Evolutionary conservation across 2,797 vertebrate genomes (phyloP).

Genomic region (Galago senegalensis): DNA sequence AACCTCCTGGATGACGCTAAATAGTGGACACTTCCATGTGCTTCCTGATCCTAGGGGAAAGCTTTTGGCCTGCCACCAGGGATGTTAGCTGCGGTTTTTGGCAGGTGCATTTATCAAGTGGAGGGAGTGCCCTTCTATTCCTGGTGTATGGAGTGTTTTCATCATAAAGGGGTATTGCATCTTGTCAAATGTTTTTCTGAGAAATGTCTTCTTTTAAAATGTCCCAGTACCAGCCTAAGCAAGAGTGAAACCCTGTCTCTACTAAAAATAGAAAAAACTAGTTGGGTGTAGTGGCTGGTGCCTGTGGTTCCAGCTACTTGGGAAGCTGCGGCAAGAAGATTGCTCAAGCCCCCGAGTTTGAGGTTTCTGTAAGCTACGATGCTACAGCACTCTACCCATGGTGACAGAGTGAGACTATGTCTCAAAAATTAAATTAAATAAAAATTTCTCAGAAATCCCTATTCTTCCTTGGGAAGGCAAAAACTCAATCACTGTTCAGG

Average conservation of each 20-base stretch:
- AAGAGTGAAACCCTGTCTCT: too few relatives aligned
- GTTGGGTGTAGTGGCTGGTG: too few relatives aligned
- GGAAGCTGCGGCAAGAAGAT: too few relatives aligned
- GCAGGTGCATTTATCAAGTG: neutral
- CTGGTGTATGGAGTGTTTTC: neutral
- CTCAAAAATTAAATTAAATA: too few relatives aligned
- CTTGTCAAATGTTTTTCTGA: neutral
- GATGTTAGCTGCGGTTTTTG: neutral
- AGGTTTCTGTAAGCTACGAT: too few relatives aligned
- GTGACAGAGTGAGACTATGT: too few relatives aligned
- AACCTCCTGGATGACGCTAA: neutral
- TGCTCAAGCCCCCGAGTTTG: too few relatives aligned
- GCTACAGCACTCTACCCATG: too few relatives aligned
- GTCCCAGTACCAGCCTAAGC: too few relatives aligned
- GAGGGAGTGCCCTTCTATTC: neutral
- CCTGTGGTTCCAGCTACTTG: too few relatives aligned
- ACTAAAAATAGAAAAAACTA: too few relatives aligned
- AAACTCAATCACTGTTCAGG: neutral
- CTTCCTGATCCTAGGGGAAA: neutral
- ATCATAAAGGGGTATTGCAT: neutral
- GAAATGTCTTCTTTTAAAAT: slow-evolving; percentile 34
- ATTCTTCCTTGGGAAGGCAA: neutral
- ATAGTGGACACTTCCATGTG: neutral
- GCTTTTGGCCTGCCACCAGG: neutral
- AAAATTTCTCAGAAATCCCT: neutral